Base-by-base conservation (phyloP, 2,888 invertebrate genomes). In the Cremastobaeus sp. region DNA sequence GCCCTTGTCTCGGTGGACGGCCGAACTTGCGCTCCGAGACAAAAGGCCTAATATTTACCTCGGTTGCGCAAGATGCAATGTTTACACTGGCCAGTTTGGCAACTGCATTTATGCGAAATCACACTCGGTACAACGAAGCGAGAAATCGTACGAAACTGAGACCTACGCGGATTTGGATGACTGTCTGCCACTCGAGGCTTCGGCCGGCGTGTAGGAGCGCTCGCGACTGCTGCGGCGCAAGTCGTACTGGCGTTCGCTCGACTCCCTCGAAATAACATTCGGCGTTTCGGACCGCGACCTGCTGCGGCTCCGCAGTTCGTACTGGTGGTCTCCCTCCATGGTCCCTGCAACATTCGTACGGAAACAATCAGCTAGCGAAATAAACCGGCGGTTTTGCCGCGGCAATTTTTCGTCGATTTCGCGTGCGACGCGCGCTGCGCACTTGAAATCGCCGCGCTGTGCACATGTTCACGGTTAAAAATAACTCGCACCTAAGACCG, bases 231-330 rank as follows among this genome's bases (percentile, higher is more conserved):
- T 78, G 37, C 64, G 83, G 66, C 86, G 79, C 3, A 86, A 77
- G 54, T 86, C 85, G 30, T 83, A 83, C 74, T 81, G 85, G 11
- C 84, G 86, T 60, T 86, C 86, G 4, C 77, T 65, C 9, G 71
- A 65, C 14, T 85, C 85, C 2, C 70, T 43, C 0, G 55, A 73
- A 9, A 74, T 68, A 25, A 82, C 72, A 76, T 82, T 81, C 1
- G 87, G 87, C 25, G 87, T 87, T 52, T 82, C 83, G 1, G 88
- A 87, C 39, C 88, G 79, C 15, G 87, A 86, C 70, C 87, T 82
- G 66, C 86, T 86, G 35, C 84, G 81, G 45, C 82, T 86, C 50
- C 87, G 77, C 47, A 87, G 69, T 60, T 86, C 85, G 47, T 88
- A 87, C 48, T 84, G 83, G 12, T 74, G 79, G 28, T 86, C 86